Base-by-base conservation (phyloP, 2,113 vertebrate genomes). In the Setophaga kirtlandii region DNA sequence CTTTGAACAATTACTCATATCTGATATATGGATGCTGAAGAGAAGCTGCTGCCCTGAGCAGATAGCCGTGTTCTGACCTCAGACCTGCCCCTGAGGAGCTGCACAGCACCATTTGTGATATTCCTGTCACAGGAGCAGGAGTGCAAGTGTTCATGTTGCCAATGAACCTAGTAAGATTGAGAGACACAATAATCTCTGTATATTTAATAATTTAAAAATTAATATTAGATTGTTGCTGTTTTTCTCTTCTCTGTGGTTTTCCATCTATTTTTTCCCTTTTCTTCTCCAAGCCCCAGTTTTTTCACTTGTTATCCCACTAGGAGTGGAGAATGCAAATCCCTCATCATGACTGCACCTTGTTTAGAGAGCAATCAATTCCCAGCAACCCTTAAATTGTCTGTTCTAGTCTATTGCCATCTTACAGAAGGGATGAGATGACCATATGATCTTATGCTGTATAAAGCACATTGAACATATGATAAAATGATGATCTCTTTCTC, bases 91-190 rank as follows among this genome's bases (percentile, higher is more conserved):
- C 50, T 6, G 3, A 55, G n/a, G 22, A 75, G 64, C 70, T 5
- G 7, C 80, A 74, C 39, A 46, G 24, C 5, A 4, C 21, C 11
- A 7, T 0, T 3, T 30, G 47, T 0, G 27, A 63, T 44, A 53
- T 70, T 58, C n/a, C 44, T 63, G 63, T 7, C 8, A 16, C 73
- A n/a, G 64, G 7, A 74, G 31, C 20, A 62, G 42, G 8, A 64
- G 13, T 15, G 47, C 60, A 80, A 55, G 7, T 35, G 10, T 49
- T 71, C 53, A 22, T 4, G 2, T 5, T 63, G 50, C 30, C 35
- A 80, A 33, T 15, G 41, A 91, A 79, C n/a, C 5, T 27, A 73
- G 63, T 28, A 81, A 46, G 39, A 27, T 10, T n/a, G 25, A 78
- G 22, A 77, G 78, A 80, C 41, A 58, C 58, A 73, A 24, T 18